These are phyloP conservation scores for Mayetiola destructor DNA, from an alignment of 2,888 invertebrate genomes.

Conservation along the genomic window DNA sequence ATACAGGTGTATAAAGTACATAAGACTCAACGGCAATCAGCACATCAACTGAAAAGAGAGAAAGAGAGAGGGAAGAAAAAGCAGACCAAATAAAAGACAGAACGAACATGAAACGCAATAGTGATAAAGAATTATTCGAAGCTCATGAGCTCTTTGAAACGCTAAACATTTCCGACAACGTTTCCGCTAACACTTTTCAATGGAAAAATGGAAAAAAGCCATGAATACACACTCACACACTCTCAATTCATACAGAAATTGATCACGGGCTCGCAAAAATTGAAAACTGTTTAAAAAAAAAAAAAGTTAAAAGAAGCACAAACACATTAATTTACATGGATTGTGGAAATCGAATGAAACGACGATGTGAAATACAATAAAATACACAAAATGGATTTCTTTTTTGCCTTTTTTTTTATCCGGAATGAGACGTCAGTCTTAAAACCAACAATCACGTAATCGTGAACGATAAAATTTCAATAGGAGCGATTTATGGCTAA, in stretches of 20 bases:
- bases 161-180: constrained; percentile 9
- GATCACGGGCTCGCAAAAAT: too few relatives aligned
- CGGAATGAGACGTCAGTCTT: neutral
- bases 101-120: neutral
- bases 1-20: too few relatives aligned
- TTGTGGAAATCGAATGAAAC: neutral
- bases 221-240: neutral
- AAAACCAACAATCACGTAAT: constrained; percentile 8
- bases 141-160: neutral
- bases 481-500: too few relatives aligned
- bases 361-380: neutral
- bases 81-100: neutral
- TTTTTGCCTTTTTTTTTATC: too few relatives aligned
- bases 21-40: neutral
- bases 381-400: too few relatives aligned
- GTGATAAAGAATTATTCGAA: constrained; percentile 4
- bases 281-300: too few relatives aligned
- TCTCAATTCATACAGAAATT: too few relatives aligned
- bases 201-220: neutral
- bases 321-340: neutral
- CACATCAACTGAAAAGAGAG: neutral
- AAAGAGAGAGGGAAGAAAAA: neutral
- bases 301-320: neutral
- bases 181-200: neutral
- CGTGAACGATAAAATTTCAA: constrained; percentile 8